A percentile compares a stretch with the other conserved stretches of the same genome.
These are phyloP conservation scores for Netelia fuscicornis DNA, from an alignment of 2,888 invertebrate species.

Conservation along the genomic window DNA sequence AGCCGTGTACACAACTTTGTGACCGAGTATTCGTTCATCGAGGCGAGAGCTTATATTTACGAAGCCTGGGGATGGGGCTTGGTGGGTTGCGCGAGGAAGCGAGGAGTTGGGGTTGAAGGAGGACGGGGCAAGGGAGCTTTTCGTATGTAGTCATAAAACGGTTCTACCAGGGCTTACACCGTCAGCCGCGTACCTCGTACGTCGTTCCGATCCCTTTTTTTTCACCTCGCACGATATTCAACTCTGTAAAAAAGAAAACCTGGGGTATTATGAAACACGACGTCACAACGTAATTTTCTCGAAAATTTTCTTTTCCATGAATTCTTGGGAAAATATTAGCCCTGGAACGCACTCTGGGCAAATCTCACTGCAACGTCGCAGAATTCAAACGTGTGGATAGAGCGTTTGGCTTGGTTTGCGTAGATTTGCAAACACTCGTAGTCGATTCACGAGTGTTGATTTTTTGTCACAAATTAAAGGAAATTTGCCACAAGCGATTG, in stretches of 20 bases:
- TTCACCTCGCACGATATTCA: background rate
- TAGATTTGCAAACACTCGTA: too few relatives aligned
- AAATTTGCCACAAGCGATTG: too few relatives aligned
- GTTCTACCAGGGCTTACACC: slow-evolving; percentile 9
- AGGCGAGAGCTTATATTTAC: slow-evolving; percentile 45
- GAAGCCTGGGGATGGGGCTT: background rate
- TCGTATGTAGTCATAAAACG: slow-evolving; percentile 56
- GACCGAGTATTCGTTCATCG: slow-evolving; percentile 57
- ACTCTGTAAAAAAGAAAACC: background rate
- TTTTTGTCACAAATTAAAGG: too few relatives aligned
- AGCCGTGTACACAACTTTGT: slow-evolving; percentile 36
- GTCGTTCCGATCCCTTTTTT: slow-evolving; percentile 3
- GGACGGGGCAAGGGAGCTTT: background rate
- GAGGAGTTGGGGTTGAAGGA: background rate
- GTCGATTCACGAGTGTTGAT: too few relatives aligned
- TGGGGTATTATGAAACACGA: background rate
- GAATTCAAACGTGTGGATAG: too few relatives aligned
- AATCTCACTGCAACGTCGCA: too few relatives aligned
- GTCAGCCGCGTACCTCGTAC: slow-evolving; percentile 18
- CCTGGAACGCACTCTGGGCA: too few relatives aligned
- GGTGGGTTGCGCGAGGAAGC: background rate
- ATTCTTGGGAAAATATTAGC: too few relatives aligned
- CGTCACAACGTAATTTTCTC: background rate
- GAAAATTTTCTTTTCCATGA: background rate
- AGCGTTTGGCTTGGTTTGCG: too few relatives aligned